These are phyloP conservation scores for Lepidonotus clava DNA, from an alignment of 2,888 invertebrate species.

Conservation along the genomic window DNA sequence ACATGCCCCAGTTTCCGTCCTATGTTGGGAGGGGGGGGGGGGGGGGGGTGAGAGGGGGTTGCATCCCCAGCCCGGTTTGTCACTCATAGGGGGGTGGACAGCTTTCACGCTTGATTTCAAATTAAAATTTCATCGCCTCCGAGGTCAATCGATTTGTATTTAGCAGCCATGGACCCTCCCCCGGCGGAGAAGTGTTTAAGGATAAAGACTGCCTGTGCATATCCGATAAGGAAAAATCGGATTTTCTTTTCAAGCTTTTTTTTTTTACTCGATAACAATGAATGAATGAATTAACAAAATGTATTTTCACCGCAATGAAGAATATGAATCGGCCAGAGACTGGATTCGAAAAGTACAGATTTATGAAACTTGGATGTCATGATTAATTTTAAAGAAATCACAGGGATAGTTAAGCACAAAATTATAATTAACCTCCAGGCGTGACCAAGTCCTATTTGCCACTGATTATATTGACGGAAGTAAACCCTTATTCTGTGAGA, in stretches of 20 bases:
- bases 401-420: too few species aligned
- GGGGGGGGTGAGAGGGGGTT: not conserved
- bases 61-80: slow-evolving; percentile 23
- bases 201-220: not conserved
- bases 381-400: too few species aligned
- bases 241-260: too few species aligned
- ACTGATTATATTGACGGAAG: not conserved
- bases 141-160: slow-evolving; percentile 45
- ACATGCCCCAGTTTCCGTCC: not conserved
- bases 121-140: slow-evolving; percentile 42
- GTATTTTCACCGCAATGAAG: too few species aligned
- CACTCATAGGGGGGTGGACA: slow-evolving; percentile 34
- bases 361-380: too few species aligned
- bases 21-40: not conserved
- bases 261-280: too few species aligned
- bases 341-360: too few species aligned
- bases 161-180: slow-evolving; percentile 2
- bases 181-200: not conserved
- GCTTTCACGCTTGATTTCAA: slow-evolving; percentile 48
- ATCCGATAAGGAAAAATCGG: not conserved
- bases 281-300: too few species aligned
- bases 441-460: too few species aligned
- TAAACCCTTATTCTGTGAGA: not conserved
- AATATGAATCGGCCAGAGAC: too few species aligned
- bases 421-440: too few species aligned